Percentiles rank a stretch among this genome's conserved stretches.
These are phyloP conservation scores for Drosophila austrosaltans DNA, from an alignment of 2,888 invertebrate species.

Conservation along the genomic window DNA sequence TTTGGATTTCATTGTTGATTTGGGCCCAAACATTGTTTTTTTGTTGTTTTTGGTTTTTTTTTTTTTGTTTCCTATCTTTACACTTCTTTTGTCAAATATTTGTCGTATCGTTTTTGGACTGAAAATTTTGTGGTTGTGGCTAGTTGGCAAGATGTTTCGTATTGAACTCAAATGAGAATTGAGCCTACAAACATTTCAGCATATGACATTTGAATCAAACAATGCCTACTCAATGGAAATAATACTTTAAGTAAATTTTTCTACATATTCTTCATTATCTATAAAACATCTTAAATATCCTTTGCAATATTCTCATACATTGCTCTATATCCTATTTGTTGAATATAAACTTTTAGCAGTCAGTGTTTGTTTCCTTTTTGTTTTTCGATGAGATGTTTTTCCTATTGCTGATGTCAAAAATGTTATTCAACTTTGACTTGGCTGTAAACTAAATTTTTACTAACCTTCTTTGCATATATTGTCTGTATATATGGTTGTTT, in stretches of 20 bases:
- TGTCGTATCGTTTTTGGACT: background rate
- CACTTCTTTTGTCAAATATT: background rate
- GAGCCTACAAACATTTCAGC: background rate
- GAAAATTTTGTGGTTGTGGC: conserved; percentile 19
- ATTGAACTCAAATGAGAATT: background rate
- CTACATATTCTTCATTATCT: no score
- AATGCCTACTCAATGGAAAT: background rate
- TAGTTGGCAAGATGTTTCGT: conserved; percentile 1
- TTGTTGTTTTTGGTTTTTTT: background rate
- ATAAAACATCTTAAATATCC: no score
- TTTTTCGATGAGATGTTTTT: background rate
- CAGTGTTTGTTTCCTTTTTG: background rate
- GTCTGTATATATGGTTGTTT: conserved; percentile 29
- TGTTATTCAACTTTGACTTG: conserved; percentile 8
- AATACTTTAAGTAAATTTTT: no score
- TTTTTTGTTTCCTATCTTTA: background rate
- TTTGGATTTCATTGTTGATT: conserved; percentile 5
- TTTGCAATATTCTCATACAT: no score
- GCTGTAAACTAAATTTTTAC: conserved; percentile 36
- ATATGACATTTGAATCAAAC: conserved; percentile 5
- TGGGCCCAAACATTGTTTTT: background rate
- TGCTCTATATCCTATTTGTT: no score
- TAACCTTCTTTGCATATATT: conserved; percentile 34
- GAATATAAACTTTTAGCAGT: background rate
- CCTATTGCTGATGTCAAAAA: conserved; percentile 9